Base-by-base conservation (phyloP, 2,888 invertebrate species). In the Lithophane semibrunnea region DNA sequence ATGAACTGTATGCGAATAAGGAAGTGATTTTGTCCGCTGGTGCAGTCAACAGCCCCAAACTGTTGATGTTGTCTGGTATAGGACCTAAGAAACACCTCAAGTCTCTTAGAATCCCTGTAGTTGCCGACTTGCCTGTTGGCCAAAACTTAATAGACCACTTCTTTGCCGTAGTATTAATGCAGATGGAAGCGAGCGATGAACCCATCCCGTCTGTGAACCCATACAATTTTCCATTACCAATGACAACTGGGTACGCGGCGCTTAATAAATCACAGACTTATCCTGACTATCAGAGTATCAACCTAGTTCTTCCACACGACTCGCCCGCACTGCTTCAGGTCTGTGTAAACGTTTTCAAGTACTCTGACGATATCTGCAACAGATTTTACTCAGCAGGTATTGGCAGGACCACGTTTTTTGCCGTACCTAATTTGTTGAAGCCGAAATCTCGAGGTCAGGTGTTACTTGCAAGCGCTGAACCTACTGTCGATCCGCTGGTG, bases 11-110 rank as follows among this genome's bases (percentile, higher is more conserved):
- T 58, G 89, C 91, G 0, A 86, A 78, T 0, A 89, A 82, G 24
- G 91, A 92, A 72, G 89, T 93, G 0, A 88, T 93, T n/a, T 21
- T 93, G 7, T 81, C 90, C 0, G 90, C 91, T 2, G 92, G 93
- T 10, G 89, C 89, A 0, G 72, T 93, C 5, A 90, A 86, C n/a
- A 85, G 90, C 8, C 89, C 93, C 0, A 87, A 91, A 65, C 66
- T 93, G 0, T 80, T 93, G 1, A 90, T 91, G 91, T 73, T 73
- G 47, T 73, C 58, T 9, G 56, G 56, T 5, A 58, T 72, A n/a
- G 73, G 73, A 9, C 90, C 90, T 8, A 75, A 77, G 9, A 75
- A 85, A 13, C 85, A 88, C 10, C 81, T 93, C 10, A 58, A 78
- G 3, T 73, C 83, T 1, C 66, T 88, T 0, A 82, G 82, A 18